Evolutionary conservation across 1,140 invertebrate genomes (phyloP), one percentile per base, ranked within the genome.

Genomic region (Drosophila trapezifrons): DNA sequence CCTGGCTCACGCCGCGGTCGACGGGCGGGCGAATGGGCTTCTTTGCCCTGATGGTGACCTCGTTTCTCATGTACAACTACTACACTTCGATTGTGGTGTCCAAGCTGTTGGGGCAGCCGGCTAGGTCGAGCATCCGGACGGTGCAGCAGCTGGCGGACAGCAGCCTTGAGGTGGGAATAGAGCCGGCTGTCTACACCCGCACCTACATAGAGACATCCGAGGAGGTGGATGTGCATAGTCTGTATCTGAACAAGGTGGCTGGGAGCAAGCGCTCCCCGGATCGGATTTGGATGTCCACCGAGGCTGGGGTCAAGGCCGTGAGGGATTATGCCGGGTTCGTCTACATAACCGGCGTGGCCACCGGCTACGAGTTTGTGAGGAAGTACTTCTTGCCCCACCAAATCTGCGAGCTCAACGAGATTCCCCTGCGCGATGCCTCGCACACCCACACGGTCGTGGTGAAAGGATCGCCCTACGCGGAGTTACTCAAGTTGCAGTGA

Each of bases 11-110:
- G 13, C 91, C 91, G 0, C 57, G 69, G 18, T 91, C 90, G 10
- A 75, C 75, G 7, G 90, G 91, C n/a, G 91, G 91, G 1, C 74
- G 91, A 10, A 90, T 91, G 64, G 77, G 69, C 7, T 92, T 91
- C 42, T 83, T 81, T 49, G 77, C 81, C 2, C 35, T 92, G 4
- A 89, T 86, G 67, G 25, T 92, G 13, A 77, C 76, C 9, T 83
- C 76, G 0, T 91, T 90, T 29, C 42, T 92, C 1, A 79, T 92
- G 62, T 91, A 92, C 59, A 92, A 92, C 43, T 92, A 92, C 56
- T 92, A 92, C 49, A 92, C 91, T 6, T 92, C 91, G 3, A 62
- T 92, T 40, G 86, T 92, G 45, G 90, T 92, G 0, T 91, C 91
- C 17, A 76, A 73, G 7, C 42, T 92, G 15, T 27, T 92, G 49